A percentile compares a stretch with the other conserved stretches of the same genome.
Conservation (phyloP, 2,113 vertebrate genomes). For the Nicator chloris region DNA sequence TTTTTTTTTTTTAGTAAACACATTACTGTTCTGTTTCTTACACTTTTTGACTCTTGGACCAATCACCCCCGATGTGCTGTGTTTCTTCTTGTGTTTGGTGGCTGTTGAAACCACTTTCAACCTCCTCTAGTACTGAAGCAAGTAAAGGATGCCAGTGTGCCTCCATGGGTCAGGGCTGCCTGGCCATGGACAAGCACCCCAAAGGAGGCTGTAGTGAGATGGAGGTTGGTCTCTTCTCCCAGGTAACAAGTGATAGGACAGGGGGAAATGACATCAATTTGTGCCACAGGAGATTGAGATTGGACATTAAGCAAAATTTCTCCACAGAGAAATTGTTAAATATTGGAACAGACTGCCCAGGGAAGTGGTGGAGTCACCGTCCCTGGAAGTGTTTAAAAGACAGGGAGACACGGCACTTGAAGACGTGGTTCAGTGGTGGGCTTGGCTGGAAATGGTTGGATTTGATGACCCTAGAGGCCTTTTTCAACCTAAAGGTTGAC, state of each 20-base stretch:
- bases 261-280: neutral
- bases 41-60: neutral
- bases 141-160: neutral
- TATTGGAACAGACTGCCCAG: neutral
- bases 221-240: neutral
- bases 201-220: neutral
- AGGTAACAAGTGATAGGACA: neutral
- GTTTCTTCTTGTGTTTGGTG: neutral
- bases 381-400: neutral
- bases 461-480: neutral
- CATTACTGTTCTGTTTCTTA: neutral
- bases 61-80: neutral
- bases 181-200: neutral
- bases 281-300: neutral
- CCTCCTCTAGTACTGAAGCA: neutral
- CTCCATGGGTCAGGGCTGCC: neutral
- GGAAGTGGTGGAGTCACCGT: neutral
- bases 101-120: neutral
- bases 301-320: neutral
- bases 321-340: neutral
- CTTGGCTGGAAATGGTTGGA: neutral
- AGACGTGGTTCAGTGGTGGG: rapidly evolving
- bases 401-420: rapidly evolving
- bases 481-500: neutral
- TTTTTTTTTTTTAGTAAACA: neutral